Percentiles rank a stretch among this genome's conserved stretches.
These are phyloP conservation scores for Drosophila watanabei DNA, from an alignment of 1,140 invertebrate genomes.

Conservation along the genomic window DNA sequence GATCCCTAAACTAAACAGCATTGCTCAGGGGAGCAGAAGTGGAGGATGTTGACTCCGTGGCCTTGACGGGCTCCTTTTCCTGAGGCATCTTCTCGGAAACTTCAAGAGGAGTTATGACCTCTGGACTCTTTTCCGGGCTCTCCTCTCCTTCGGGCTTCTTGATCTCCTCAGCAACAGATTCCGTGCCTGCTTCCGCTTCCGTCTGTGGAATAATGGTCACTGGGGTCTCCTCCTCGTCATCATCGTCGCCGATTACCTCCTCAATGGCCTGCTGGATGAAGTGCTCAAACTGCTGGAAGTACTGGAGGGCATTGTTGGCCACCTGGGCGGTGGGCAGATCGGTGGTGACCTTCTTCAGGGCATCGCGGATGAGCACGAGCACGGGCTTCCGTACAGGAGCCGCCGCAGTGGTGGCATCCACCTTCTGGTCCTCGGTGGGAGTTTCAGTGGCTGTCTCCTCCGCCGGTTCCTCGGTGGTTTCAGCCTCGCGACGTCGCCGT, in stretches of 20 bases:
- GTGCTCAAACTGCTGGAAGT: constrained; percentile 83
- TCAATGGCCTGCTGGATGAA: constrained; percentile 82
- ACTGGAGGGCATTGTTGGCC: constrained; percentile 80
- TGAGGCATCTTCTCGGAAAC: constrained; percentile 1
- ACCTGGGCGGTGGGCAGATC: constrained; percentile 79
- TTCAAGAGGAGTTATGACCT: neutral
- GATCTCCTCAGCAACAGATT: constrained; percentile 15
- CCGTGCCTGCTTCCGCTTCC: neutral
- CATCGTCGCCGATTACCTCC: constrained; percentile 75
- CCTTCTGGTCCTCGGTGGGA: constrained; percentile 37
- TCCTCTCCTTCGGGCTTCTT: constrained; percentile 49
- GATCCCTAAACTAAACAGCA: constrained; percentile 41
- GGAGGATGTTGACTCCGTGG: constrained; percentile 8
- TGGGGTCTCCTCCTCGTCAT: constrained; percentile 71
- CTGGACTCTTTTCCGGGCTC: constrained; percentile 4
- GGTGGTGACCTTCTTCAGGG: constrained; percentile 78
- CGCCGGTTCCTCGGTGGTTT: constrained; percentile 14
- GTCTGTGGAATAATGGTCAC: constrained; percentile 24
- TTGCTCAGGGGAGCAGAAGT: constrained; percentile 42
- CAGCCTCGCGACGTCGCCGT: constrained; percentile 56
- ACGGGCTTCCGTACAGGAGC: constrained; percentile 69
- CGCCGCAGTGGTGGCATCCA: constrained; percentile 18
- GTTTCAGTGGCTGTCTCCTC: constrained; percentile 41
- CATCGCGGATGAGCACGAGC: constrained; percentile 78
- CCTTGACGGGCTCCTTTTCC: constrained; percentile 18